Base-by-base conservation (phyloP, 2,113 vertebrate species). In the Promerops cafer region DNA sequence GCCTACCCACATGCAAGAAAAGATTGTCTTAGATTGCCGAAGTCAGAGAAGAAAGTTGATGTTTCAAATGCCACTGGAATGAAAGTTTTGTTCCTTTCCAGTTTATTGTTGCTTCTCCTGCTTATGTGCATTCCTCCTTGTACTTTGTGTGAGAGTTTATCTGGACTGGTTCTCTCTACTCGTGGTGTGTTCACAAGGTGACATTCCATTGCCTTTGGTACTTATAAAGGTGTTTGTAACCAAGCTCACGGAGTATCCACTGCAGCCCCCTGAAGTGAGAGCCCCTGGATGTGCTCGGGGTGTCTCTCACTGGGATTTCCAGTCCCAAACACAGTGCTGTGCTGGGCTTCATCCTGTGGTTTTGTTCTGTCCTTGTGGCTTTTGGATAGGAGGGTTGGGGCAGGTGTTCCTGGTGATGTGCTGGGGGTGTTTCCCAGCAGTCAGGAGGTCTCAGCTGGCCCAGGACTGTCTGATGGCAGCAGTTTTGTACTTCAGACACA, bases 241-340 rank as follows among this genome's bases (percentile, higher is more conserved):
- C 9, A 3, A 53, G n/a, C 28, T 42, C 1, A 3, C 1, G 10
- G 22, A 47, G 57, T 11, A 5, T 4, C 49, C 59, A 6, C 11
- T 44, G 65, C 72, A 77, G 47, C 54, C 53, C 33, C 35, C 52
- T 71, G 39, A 16, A 14, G 10, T 1, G n/a, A n/a, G 57, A 72
- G 50, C 50, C 21, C 45, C 13, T 30, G 6, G 10, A 1, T 2
- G 4, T 10, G 18, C 15, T 47, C 0, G 0, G 60, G 31, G 17
- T 1, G 7, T 79, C 30, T 44, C 23, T 18, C 18, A 1, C 50
- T 7, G 10, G 18, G 9, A 22, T 39, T 57, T 59, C 28, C 17
- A 14, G 30, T 37, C 81, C 59, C 16, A 3, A 9, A 7, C 18
- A 5, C 1, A 0, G 13, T 11, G 11, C 63, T 23, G 39, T 39